Evolutionary conservation across 2,888 invertebrate genomes (phyloP).

Genomic region (Druceiella hillmani): DNA sequence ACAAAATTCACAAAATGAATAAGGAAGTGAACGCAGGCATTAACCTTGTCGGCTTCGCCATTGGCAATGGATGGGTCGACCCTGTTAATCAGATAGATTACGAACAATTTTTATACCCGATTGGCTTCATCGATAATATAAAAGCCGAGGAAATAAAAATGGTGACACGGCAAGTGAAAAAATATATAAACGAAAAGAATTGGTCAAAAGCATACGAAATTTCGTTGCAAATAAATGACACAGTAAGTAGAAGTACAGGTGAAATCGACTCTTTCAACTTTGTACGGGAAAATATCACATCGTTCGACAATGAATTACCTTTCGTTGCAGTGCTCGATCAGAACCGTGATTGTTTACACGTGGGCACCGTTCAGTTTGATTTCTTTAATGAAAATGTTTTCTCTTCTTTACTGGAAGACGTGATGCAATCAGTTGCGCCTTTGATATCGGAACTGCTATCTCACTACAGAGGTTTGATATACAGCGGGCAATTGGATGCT

Average conservation of each 20-base stretch:
- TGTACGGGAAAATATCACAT: slow-evolving; percentile 67
- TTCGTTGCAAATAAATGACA: too few relatives aligned
- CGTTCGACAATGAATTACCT: slow-evolving; percentile 64
- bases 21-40: slow-evolving; percentile 52
- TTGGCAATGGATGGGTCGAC: slow-evolving; percentile 78
- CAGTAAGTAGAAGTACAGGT: slow-evolving; percentile 64
- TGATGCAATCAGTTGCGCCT: slow-evolving; percentile 75
- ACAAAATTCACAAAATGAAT: slow-evolving; percentile 64
- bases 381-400: slow-evolving; percentile 63
- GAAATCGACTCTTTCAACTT: slow-evolving; percentile 56
- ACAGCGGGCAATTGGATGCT: slow-evolving; percentile 88
- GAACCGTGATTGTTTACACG: slow-evolving; percentile 77
- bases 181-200: slow-evolving; percentile 58
- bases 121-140: slow-evolving; percentile 67
- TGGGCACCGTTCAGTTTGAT: slow-evolving; percentile 72
- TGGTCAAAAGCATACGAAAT: slow-evolving; percentile 68
- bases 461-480: slow-evolving; percentile 69
- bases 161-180: background rate
- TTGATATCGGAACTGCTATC: slow-evolving; percentile 64
- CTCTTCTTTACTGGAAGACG: slow-evolving; percentile 62
- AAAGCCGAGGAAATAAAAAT: slow-evolving; percentile 38
- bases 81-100: slow-evolving; percentile 73
- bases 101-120: slow-evolving; percentile 73
- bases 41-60: slow-evolving; percentile 64
- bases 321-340: slow-evolving; percentile 51